Percentiles rank a stretch among this genome's conserved stretches.
Evolutionary conservation across 2,888 invertebrate genomes (phyloP).

Genomic region (Thereva unica): DNA sequence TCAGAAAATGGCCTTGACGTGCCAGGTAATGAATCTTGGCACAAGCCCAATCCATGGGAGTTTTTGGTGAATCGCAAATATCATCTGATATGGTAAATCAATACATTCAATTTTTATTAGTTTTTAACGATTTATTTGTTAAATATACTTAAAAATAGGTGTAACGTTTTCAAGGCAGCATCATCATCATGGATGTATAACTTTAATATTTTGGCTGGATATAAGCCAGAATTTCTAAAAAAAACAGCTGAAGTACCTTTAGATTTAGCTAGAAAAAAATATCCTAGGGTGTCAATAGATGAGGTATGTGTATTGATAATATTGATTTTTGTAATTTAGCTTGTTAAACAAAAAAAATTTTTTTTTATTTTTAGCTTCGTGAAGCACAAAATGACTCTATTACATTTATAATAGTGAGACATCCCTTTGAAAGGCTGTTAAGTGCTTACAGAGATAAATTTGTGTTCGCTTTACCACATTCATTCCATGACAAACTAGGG

Average conservation of each 20-base stretch:
- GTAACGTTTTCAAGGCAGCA: conserved; percentile 80
- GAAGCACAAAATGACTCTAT: conserved; percentile 76
- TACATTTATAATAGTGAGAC: conserved; percentile 80
- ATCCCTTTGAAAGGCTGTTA: conserved; percentile 78
- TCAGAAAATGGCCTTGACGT: conserved; percentile 55
- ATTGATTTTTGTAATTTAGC: conserved; percentile 7
- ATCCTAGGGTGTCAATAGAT: conserved; percentile 74
- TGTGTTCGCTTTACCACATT: conserved; percentile 79
- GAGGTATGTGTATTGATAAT: conserved; percentile 55
- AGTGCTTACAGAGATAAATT: conserved; percentile 86
- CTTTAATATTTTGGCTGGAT: conserved; percentile 84
- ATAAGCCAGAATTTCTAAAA: conserved; percentile 74
- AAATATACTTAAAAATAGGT: conserved; percentile 59
- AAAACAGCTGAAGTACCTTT: conserved; percentile 79
- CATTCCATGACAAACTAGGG: conserved; percentile 80
- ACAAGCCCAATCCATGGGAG: conserved; percentile 81
- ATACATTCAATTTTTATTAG: conserved; percentile 6
- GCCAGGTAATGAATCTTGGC: conserved; percentile 56
- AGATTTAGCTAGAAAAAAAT: conserved; percentile 76
- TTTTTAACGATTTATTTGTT: conserved; percentile 6
- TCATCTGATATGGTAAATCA: conserved; percentile 74
- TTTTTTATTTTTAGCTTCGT: conserved; percentile 59
- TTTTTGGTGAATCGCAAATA: conserved; percentile 80
- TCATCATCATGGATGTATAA: conserved; percentile 94
- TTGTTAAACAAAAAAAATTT: conserved; percentile 4